phyloP scores from a whole-genome alignment of 2,113 vertebrate genomes.

The Nesogale talazaci region DNA sequence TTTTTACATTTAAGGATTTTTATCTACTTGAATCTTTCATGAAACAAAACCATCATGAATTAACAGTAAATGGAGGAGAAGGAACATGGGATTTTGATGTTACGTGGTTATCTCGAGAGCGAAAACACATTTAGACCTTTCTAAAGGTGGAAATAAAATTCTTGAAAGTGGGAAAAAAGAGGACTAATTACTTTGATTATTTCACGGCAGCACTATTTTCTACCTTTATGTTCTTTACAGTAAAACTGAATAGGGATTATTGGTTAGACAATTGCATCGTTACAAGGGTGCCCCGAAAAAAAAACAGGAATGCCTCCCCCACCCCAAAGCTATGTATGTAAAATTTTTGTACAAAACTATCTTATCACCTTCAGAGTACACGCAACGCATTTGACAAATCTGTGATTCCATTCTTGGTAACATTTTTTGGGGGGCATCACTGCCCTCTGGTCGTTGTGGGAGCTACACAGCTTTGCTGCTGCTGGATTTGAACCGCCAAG shows the following conservation, averaged over 20 bases:
- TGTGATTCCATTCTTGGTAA: no score
- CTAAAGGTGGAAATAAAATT: slow-evolving; percentile 47
- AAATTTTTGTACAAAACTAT: no score
- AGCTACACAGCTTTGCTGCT: no score
- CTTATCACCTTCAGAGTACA: no score
- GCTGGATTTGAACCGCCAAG: no score
- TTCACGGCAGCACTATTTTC: not conserved
- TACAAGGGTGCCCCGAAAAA: no score
- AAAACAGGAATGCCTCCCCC: no score
- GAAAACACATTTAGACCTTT: slow-evolving; percentile 29
- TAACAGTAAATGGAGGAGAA: slow-evolving; percentile 18
- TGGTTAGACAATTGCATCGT: not conserved
- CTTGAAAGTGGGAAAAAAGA: slow-evolving; percentile 6
- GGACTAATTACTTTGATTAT: not conserved
- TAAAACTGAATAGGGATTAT: not conserved
- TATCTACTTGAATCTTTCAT: slow-evolving; percentile 40
- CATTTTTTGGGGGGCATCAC: no score
- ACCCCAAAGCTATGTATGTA: no score
- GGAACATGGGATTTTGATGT: not conserved
- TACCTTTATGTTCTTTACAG: slow-evolving; percentile 33
- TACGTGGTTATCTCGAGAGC: slow-evolving; percentile 3
- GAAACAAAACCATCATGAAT: slow-evolving; percentile 44
- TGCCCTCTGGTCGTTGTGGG: no score
- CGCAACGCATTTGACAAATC: no score
- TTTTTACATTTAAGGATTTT: slow-evolving; percentile 54